Percentiles rank a stretch among this genome's conserved stretches.
phyloP scores from a whole-genome alignment of 30 jellyfish, hydroid and myxozoan species.

The Chrysaora quinquecirrha region DNA sequence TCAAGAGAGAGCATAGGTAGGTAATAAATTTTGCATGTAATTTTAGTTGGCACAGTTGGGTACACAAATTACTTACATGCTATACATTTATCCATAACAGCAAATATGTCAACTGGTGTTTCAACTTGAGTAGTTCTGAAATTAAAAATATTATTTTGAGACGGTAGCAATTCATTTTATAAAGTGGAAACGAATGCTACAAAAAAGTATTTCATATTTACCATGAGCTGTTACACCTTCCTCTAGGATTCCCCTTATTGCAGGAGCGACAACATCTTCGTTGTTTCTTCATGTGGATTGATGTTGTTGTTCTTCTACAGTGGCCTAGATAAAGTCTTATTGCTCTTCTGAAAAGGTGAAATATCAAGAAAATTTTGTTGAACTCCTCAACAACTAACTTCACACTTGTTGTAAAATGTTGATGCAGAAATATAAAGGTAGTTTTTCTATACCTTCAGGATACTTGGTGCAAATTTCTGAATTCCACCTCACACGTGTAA shows the following conservation, averaged over 20 bases:
- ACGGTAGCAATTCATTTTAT: background rate
- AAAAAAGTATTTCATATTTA: background rate
- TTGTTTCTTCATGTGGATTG: background rate
- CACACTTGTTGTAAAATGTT: background rate
- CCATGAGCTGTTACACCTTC: background rate
- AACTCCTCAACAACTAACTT: background rate
- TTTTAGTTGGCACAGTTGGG: conserved; percentile 11
- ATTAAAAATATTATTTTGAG: background rate
- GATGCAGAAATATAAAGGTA: conserved; percentile 1
- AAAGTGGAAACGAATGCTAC: background rate
- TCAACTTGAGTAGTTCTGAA: background rate
- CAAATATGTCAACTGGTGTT: background rate
- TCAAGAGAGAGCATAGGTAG: conserved; percentile 15
- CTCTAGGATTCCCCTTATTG: background rate
- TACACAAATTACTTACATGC: background rate
- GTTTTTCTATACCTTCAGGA: conserved; percentile 2
- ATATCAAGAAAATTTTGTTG: background rate
- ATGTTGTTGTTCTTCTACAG: background rate
- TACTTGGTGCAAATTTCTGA: no score
- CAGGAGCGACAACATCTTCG: background rate
- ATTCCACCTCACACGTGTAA: no score
- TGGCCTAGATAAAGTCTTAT: background rate
- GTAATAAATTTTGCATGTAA: background rate
- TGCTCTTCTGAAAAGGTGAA: conserved; percentile 2
- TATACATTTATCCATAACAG: no score